Percentiles rank a stretch among this genome's conserved stretches.
These are phyloP conservation scores for Mesodorylaimus sp. DNA, from an alignment of 2,888 invertebrate species.

Conservation along the genomic window DNA sequence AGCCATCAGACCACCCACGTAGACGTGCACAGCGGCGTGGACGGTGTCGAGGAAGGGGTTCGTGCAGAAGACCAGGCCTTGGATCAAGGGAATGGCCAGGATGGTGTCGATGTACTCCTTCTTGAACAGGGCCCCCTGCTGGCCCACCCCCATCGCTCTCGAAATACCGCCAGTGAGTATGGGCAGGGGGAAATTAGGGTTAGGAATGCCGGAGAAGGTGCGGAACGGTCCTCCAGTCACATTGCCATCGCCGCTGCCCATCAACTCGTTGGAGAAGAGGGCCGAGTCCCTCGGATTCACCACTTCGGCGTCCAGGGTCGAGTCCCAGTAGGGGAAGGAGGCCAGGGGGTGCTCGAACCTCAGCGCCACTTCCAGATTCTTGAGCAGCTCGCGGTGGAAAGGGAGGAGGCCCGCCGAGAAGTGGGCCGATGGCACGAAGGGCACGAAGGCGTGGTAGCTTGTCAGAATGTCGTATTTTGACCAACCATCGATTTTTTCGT, in stretches of 20 bases:
- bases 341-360: constrained; percentile 19
- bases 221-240: constrained; percentile 27
- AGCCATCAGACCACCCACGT: constrained; percentile 28
- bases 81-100: not conserved
- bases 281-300: constrained; percentile 27
- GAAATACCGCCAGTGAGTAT: not conserved
- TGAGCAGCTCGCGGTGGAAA: constrained; percentile 8
- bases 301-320: constrained; percentile 26
- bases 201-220: constrained; percentile 23
- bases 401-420: constrained; percentile 7
- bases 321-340: constrained; percentile 31
- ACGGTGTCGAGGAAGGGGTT: constrained; percentile 20
- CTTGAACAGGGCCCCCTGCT: not conserved
- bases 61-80: constrained; percentile 9
- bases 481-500: not conserved
- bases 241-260: constrained; percentile 25
- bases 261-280: constrained; percentile 27
- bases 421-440: constrained; percentile 4
- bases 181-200: constrained; percentile 7
- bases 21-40: constrained; percentile 25
- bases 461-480: constrained; percentile 6
- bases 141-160: constrained; percentile 5
- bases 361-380: constrained; percentile 8
- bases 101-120: not conserved
- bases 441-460: not conserved